Conservation (phyloP, 2,888 invertebrate species). For the Acrobasis suavella region DNA sequence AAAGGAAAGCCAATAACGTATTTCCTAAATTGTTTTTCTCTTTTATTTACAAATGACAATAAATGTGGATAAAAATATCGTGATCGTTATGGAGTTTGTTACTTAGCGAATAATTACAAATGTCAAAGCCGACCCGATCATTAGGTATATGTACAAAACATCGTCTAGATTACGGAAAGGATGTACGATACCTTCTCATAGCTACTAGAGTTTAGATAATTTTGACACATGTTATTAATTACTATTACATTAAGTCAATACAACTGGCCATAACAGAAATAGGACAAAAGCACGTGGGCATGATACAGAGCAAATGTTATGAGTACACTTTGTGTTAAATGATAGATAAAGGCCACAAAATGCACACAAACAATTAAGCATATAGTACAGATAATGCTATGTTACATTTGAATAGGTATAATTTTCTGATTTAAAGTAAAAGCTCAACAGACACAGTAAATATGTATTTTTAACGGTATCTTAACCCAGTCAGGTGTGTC, state of each 20-base stretch:
- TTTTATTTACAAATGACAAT: not conserved
- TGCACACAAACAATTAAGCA: constrained; percentile 37
- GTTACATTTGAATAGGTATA: constrained; percentile 29
- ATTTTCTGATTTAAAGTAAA: not conserved
- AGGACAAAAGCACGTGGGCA: constrained; percentile 62
- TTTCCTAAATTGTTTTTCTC: too few species aligned
- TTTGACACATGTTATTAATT: not conserved
- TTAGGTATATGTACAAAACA: too few species aligned
- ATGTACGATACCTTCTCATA: not conserved
- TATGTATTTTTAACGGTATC: too few species aligned
- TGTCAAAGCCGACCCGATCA: too few species aligned
- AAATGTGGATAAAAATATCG: too few species aligned
- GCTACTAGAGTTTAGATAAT: not conserved
- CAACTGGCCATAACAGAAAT: constrained; percentile 63
- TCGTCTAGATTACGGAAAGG: too few species aligned
- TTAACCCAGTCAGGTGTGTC: too few species aligned
- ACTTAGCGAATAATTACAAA: too few species aligned
- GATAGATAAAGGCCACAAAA: constrained; percentile 39
- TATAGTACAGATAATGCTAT: constrained; percentile 39
- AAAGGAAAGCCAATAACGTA: too few species aligned
- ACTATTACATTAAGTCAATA: constrained; percentile 28
- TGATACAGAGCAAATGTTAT: constrained; percentile 39
- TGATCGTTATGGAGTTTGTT: too few species aligned
- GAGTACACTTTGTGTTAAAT: constrained; percentile 38
- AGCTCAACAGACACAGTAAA: not conserved